Base-by-base conservation (phyloP, 2,888 invertebrate genomes). In the Coenonympha glycerion region DNA sequence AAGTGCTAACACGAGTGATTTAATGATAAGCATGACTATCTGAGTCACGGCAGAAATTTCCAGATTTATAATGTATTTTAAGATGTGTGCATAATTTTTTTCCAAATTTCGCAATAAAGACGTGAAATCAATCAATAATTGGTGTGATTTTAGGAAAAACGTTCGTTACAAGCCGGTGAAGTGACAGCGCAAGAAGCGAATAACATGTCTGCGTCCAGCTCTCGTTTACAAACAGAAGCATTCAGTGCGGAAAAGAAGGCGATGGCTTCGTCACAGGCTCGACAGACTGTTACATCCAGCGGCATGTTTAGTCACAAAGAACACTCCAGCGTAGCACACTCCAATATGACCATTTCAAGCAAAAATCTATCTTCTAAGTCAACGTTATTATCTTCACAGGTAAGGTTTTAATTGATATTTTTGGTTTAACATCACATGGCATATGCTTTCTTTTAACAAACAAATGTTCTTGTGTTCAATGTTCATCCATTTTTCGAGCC, bases 141-240 rank as follows among this genome's bases (percentile, higher is more conserved):
- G 51, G 39, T 59, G 49, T 57, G 18, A 28, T 85, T 84, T 62
- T 88, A 96, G 95, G 95, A 95, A 83, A 94, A 94, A 65, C 90
- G 94, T 67, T 93, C 93, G 46, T 79, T 96, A 60, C 94, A 93
- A 79, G 91, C 94, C 47, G 94, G 94, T 49, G 96, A 96, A 73
- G 87, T 95, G 47, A 91, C 93, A 47, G 94, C 95, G 65, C 94
- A 95, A 75, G 95, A 95, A 75, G 93, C 92, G 62, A 94, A 94
- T 73, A 95, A 94, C 75, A 91, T 95, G 84, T 92, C 94, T 49
- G 93, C 95, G 37, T 91, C 94, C 33, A 93, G 93, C 71, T 93
- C 95, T 86, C 93, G 94, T 78, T 88, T 96, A 49, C 94, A 94
- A 61, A 94, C 95, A 42, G 95, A 95, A 67, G 92, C 92, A 31